phyloP scores from a whole-genome alignment of 64 coral and sea anemone genomes.

The Acropora yongei region DNA sequence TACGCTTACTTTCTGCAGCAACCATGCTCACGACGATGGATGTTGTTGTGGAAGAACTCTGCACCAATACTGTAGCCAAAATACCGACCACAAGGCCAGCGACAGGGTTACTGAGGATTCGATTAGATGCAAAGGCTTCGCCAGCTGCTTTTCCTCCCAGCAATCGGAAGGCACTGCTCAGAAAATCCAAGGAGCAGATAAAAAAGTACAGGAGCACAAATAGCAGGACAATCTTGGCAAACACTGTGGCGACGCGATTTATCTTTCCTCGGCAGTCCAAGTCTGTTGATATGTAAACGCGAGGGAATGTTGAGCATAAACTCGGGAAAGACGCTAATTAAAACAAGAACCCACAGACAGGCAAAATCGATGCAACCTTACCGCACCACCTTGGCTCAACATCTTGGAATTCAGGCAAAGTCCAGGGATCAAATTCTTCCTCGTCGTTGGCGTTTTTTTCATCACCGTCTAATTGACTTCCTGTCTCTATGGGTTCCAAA shows the following conservation, averaged over 20 bases:
- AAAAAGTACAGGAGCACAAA: slow-evolving; percentile 86
- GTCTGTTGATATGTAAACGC: slow-evolving; percentile 56
- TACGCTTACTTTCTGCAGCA: slow-evolving; percentile 2
- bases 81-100: slow-evolving; percentile 94
- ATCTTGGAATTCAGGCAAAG: slow-evolving; percentile 79
- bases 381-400: slow-evolving; percentile 83
- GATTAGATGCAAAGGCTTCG: slow-evolving; percentile 76
- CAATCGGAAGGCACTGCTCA: slow-evolving; percentile 94
- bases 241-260: slow-evolving; percentile 28
- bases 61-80: slow-evolving; percentile 93
- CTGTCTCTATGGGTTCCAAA: neutral
- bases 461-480: neutral
- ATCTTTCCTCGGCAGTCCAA: slow-evolving; percentile 61
- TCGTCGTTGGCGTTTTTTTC: neutral
- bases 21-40: slow-evolving; percentile 99
- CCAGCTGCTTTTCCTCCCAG: slow-evolving; percentile 96
- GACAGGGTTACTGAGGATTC: slow-evolving; percentile 83
- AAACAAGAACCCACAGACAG: neutral
- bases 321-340: neutral
- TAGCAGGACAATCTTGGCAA: slow-evolving; percentile 71
- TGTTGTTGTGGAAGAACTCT: slow-evolving; percentile 97
- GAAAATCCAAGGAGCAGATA: slow-evolving; percentile 96
- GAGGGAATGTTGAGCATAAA: neutral
- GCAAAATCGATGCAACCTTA: slow-evolving; percentile 6
- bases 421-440: slow-evolving; percentile 92